A percentile compares a stretch with the other conserved stretches of the same genome.
These are phyloP conservation scores for Rhyacophila brunnea DNA, from an alignment of 1,140 invertebrate species.

Conservation along the genomic window DNA sequence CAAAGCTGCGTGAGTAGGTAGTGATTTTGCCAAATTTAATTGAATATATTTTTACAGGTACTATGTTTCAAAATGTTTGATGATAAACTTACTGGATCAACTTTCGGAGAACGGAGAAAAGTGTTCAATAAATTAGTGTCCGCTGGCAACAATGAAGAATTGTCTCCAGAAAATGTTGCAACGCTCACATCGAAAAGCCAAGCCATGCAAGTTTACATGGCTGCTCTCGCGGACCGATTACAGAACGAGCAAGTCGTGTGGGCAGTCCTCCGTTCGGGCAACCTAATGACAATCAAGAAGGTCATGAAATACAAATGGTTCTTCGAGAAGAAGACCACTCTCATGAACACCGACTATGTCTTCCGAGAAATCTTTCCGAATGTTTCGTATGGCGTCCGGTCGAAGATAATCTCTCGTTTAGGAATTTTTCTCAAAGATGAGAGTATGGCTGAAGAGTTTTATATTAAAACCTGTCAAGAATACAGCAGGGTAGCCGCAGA, in stretches of 20 bases:
- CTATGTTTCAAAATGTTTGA: conserved; percentile 6
- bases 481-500: conserved; percentile 11
- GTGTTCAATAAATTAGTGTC: conserved; percentile 17
- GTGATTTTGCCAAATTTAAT: too few relatives aligned
- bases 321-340: conserved; percentile 10
- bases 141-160: background rate
- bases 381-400: conserved; percentile 9
- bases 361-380: conserved; percentile 21
- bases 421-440: conserved; percentile 11
- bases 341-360: conserved; percentile 24
- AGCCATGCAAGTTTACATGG: conserved; percentile 18
- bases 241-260: conserved; percentile 8
- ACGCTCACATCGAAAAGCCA: background rate
- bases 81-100: conserved; percentile 9
- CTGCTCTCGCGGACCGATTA: conserved; percentile 10
- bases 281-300: conserved; percentile 13
- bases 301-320: conserved; percentile 22
- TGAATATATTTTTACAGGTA: too few relatives aligned
- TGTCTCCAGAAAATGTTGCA: conserved; percentile 8
- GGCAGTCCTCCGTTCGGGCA: conserved; percentile 17
- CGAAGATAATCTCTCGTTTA: conserved; percentile 16
- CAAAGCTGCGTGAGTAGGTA: too few relatives aligned
- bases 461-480: background rate
- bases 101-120: conserved; percentile 12
- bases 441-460: conserved; percentile 14